Evolutionary conservation across 2,888 invertebrate genomes (phyloP), one percentile per base, ranked within the genome.

Genomic region (Apocheima hispidaria): DNA sequence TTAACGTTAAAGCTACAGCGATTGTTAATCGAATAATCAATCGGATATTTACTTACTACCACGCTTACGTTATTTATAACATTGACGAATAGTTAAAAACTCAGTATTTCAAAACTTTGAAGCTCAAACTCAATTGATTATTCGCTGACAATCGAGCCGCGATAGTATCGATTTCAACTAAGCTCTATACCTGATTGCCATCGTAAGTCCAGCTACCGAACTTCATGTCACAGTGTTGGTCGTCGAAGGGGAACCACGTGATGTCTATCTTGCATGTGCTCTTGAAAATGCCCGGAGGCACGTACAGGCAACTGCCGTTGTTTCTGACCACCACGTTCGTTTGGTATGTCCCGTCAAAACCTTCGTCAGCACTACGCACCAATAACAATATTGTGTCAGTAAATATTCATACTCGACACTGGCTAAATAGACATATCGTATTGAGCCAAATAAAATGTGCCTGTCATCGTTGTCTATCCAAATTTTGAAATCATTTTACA

Each of bases 241-340:
- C 99, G 95, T 99, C 99, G 95, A 99, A 99, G 93, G 99, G 99
- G 95, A 99, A 99, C 99, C 99, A 99, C 93, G 99, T 99, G 96
- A 99, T 99, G 96, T 99, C 98, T 94, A 99, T 99, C 95, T 98
- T 98, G 96, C 99, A 99, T 94, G 99, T 99, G 96, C 99, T 98
- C 96, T 99, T 99, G 96, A 99, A 99, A 95, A 99, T 99, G 93
- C 99, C 99, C 92, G 99, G 99, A 89, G 99, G 99, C 94, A 99
- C 97, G 96, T 99, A 99, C 94, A 98, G 96, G 95, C 99, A 98
- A 95, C 96, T 97, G 94, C 99, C 99, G 95, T 98, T 98, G 96
- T 97, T 96, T 94, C 96, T 96, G 94, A 99, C 98, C 94, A 99
- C 98, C 94, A 99, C 98, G 95, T 99, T 99, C 93, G 99, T 99